Evolutionary conservation across 2,888 invertebrate species (phyloP).

Genomic region (Apoderus coryli): DNA sequence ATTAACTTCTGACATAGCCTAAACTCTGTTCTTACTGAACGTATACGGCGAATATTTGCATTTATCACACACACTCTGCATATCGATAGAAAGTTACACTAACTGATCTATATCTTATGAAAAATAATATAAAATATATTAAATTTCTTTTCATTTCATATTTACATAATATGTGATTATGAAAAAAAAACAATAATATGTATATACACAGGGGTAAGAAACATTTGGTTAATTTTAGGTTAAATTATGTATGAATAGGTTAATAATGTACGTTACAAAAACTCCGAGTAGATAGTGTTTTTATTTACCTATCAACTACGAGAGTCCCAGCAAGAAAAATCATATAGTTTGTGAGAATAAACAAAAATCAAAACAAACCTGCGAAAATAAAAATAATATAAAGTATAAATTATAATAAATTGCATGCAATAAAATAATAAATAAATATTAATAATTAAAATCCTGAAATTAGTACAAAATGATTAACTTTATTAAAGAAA

Average conservation of each 20-base stretch:
- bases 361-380: conserved; percentile 19
- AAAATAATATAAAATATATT: conserved; percentile 19
- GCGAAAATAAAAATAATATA: conserved; percentile 17
- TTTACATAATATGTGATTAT: conserved; percentile 19
- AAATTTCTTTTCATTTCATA: conserved; percentile 18
- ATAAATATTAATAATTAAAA: too few species aligned
- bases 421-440: too few species aligned
- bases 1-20: too few species aligned
- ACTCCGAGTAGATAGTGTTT: too few species aligned
- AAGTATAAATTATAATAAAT: too few species aligned
- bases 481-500: too few species aligned
- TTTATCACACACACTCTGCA: not conserved
- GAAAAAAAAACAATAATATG: conserved; percentile 15
- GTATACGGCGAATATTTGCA: not conserved
- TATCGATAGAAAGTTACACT: conserved; percentile 30
- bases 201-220: conserved; percentile 24
- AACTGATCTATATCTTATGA: conserved; percentile 21
- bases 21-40: not conserved
- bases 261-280: conserved; percentile 15
- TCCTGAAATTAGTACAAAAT: too few species aligned
- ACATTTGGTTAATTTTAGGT: conserved; percentile 20
- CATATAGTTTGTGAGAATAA: conserved; percentile 21
- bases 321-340: conserved; percentile 18
- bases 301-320: conserved; percentile 22
- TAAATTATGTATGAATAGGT: conserved; percentile 16